Evolutionary conservation across 2,888 invertebrate genomes (phyloP), one percentile per base, ranked within the genome.

Genomic region (Scotopteryx bipunctaria): DNA sequence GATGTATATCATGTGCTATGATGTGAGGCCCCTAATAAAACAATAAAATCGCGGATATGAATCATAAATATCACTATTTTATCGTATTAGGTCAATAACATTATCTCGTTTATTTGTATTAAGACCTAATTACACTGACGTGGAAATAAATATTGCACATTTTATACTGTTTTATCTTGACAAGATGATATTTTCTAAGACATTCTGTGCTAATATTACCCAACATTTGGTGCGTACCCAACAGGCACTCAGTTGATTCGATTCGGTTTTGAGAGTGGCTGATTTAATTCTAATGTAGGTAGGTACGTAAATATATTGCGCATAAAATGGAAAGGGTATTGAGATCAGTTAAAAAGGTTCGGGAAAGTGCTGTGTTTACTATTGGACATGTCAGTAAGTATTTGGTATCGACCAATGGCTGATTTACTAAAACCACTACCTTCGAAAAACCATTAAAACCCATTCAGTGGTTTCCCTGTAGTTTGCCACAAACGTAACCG

Each of bases 141-240:
- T 36, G 6, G 25, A 31, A 29, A 31, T 31, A 51, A 51, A 51
- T 36, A 51, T 45, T 45, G 29, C 45, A 45, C 33, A 17, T 17
- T 37, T 21, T 31, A 2, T 1, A 21, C 2, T 5, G 19, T 36
- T 33, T 46, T 52, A 52, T 52, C 52, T 46, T 19, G 36, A 46
- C 36, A 36, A 13, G 36, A 21, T 14, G 8, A 42, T 25, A 46
- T 46, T 14, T 52, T 41, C 27, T 41, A 35, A 8, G 2, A 29
- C 8, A 27, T 9, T 8, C 8, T 25, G 2, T 23, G 33, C 15
- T 16, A 27, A 31, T 13, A 43, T 32, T 36, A 13, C 13, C 5
- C 14, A 36, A 31, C 23, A 49, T 23, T 43, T 38, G 11, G 21
- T n/a, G n/a, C n/a, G n/a, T n/a, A n/a, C n/a, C n/a, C n/a, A n/a